phyloP scores from a whole-genome alignment of 2,113 vertebrate species.

The Brevimyrus niger region DNA sequence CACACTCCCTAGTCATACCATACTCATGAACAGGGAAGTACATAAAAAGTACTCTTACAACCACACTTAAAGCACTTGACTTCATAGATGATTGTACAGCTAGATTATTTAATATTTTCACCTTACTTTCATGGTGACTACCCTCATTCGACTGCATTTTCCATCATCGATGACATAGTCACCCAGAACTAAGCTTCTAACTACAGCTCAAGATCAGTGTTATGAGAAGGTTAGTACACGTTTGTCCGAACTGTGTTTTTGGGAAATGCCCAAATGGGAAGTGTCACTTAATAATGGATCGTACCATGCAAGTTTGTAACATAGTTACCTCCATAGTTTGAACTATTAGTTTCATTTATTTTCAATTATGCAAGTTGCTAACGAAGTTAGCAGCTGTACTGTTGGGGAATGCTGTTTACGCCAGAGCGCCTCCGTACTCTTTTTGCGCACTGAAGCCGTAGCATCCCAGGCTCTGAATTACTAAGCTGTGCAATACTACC shows the following conservation, averaged over 20 bases:
- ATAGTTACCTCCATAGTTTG: background rate
- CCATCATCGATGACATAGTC: background rate
- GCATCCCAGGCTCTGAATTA: background rate
- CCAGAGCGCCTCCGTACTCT: background rate
- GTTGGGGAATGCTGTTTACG: background rate
- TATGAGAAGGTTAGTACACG: background rate
- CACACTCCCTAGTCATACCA: background rate
- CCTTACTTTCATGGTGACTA: background rate
- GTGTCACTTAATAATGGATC: background rate
- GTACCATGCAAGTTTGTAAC: background rate
- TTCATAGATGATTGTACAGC: background rate
- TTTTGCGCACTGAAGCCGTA: background rate
- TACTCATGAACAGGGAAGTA: background rate
- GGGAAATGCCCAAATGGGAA: background rate
- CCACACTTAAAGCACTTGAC: background rate
- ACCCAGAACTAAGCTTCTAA: background rate
- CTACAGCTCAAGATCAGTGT: background rate
- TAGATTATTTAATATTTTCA: background rate
- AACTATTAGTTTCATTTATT: background rate
- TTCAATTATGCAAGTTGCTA: background rate
- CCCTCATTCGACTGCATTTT: background rate
- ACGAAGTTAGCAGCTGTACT: background rate
- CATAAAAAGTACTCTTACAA: background rate
- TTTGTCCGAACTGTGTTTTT: background rate
- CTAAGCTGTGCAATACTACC: background rate